Conservation (phyloP, 2,113 vertebrate species). For the Scomber japonicus region DNA sequence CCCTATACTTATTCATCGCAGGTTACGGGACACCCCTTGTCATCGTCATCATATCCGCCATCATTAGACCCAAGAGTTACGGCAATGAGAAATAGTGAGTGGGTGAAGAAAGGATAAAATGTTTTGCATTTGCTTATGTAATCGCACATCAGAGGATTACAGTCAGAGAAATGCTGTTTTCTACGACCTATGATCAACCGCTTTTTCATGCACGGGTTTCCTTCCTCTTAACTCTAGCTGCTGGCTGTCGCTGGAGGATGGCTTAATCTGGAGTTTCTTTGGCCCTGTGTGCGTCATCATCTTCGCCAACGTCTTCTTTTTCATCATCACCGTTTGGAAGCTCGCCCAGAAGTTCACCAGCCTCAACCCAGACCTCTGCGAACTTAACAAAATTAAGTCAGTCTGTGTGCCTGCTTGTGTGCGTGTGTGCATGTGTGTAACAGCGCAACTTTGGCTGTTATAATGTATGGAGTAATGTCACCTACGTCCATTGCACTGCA, state of each 20-base stretch:
- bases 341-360: constrained; percentile 88
- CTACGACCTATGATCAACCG: background rate
- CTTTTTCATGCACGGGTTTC: constrained; percentile 15
- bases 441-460: background rate
- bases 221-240: constrained; percentile 80
- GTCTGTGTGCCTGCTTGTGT: constrained; percentile 29
- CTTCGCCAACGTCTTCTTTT: constrained; percentile 85
- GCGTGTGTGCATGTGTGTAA: background rate
- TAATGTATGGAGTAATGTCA: constrained; percentile 15
- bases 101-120: constrained; percentile 3
- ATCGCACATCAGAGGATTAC: constrained; percentile 23
- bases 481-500: background rate
- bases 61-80: constrained; percentile 74
- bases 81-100: constrained; percentile 85
- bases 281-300: constrained; percentile 86
- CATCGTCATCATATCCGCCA: constrained; percentile 85
- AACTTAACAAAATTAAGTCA: constrained; percentile 86
- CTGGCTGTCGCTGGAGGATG: constrained; percentile 79
- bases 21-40: constrained; percentile 87
- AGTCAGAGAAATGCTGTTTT: background rate
- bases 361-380: constrained; percentile 88
- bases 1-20: constrained; percentile 77
- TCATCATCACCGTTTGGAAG: constrained; percentile 88
- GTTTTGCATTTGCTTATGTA: background rate
- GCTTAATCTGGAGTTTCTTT: constrained; percentile 90